Conservation (phyloP, 2,888 invertebrate species). For the Corythucha ciliata region DNA sequence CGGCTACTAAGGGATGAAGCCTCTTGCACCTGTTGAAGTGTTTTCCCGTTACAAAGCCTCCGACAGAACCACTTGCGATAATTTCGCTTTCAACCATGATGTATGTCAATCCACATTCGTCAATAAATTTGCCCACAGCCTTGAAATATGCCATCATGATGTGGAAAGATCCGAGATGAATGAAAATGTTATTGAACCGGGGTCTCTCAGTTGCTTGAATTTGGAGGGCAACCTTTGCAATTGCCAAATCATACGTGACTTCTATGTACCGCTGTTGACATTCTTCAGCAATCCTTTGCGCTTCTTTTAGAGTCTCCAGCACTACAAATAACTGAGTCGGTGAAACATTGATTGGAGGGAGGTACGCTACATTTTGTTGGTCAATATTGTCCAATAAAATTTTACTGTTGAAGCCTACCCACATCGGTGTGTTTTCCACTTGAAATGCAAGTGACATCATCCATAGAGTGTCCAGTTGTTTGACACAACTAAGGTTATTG, state of each 20-base stretch:
- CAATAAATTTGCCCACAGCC: slow-evolving; percentile 11
- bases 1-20: background rate
- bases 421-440: slow-evolving; percentile 3
- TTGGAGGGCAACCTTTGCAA: slow-evolving; percentile 10
- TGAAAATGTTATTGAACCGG: slow-evolving; percentile 1
- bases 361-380: slow-evolving; percentile 4
- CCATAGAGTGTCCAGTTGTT: background rate
- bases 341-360: slow-evolving; percentile 5
- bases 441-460: background rate
- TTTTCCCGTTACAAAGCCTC: slow-evolving; percentile 1
- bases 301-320: background rate
- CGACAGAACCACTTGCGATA: slow-evolving; percentile 6
- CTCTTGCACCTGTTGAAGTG: slow-evolving; percentile 11
- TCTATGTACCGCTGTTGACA: slow-evolving; percentile 4
- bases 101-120: slow-evolving; percentile 7
- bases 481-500: too few relatives aligned
- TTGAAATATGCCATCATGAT: slow-evolving; percentile 9
- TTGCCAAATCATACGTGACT: slow-evolving; percentile 7
- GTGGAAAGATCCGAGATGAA: slow-evolving; percentile 6
- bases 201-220: slow-evolving; percentile 3
- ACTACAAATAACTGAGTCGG: slow-evolving; percentile 5
- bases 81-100: background rate
- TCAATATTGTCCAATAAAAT: background rate
- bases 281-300: background rate
- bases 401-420: slow-evolving; percentile 5